Base-by-base conservation (phyloP, 2,888 invertebrate genomes). In the Hypsopygia costalis region DNA sequence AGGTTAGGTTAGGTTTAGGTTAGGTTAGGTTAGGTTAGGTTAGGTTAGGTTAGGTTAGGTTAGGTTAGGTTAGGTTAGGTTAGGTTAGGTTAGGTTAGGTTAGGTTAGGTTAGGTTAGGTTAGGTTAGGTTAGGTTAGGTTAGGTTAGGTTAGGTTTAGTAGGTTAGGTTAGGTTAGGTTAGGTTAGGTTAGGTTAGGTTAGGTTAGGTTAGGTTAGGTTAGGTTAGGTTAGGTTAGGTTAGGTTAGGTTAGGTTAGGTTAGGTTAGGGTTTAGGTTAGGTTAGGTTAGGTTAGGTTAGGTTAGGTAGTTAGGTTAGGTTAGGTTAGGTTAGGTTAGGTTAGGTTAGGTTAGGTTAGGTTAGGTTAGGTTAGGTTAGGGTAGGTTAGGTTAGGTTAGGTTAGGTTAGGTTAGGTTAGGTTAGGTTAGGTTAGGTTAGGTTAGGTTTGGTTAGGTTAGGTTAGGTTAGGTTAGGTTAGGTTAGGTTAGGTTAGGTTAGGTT, bases 191-290 rank as follows among this genome's bases (percentile, higher is more conserved):
- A 40, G 41, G 36, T 42, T 42, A 42, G 37, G 42, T 47, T 42
- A 37, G 44, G 45, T 35, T 35, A 35, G 35, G 35, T 35, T 34
- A 22, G 21, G 34, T 34, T 41, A 46, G 41, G 46, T 46, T 46
- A 36, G 40, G 44, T 41, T 42, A 46, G 40, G 43, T 42, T 44
- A 36, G 40, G 35, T 40, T 48, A 40, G 48, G 43, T 47, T 47
- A 47, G 47, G 43, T 47, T 44, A 46, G 43, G 46, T 44, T 46
- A 40, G 46, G 43, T 43, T 46, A 40, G 43, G 40, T 42, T 42
- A 40, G 47, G 44, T 44, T 44, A 48, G 44, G 47, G 44, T 41
- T 42, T 44, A 47, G 42, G 47, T 44, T 47, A 44, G 49, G 46
- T 49, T 49, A 46, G 46, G 46, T 49, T 49, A 49, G 44, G 47